Percentiles rank a stretch among this genome's conserved stretches.
These are phyloP conservation scores for Pteronotus mesoamericanus DNA, from an alignment of 2,797 vertebrate genomes.

Conservation along the genomic window DNA sequence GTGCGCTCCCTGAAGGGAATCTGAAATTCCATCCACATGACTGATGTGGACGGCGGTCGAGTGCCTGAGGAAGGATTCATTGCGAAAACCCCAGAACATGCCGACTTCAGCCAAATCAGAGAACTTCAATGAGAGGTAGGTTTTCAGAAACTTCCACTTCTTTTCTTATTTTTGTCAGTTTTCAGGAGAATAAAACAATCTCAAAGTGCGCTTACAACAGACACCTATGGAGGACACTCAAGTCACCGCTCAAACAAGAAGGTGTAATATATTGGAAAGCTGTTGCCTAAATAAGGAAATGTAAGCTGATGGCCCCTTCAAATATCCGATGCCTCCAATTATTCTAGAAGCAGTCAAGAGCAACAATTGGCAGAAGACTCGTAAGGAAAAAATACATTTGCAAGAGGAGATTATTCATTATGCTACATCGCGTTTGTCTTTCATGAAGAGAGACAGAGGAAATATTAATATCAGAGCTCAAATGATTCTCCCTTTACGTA, in stretches of 20 bases:
- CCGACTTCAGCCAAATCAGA: not conserved
- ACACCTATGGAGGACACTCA: rapidly evolving
- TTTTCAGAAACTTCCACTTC: not conserved
- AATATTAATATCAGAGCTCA: constrained; percentile 54
- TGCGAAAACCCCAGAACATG: not conserved
- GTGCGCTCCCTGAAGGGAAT: not conserved
- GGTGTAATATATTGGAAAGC: not conserved
- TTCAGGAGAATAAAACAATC: not conserved
- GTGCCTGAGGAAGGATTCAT: not conserved
- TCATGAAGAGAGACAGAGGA: not conserved
- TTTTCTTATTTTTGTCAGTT: not conserved
- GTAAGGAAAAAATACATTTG: not conserved
- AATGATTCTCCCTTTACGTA: constrained; percentile 47
- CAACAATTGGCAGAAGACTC: not conserved
- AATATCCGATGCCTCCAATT: not conserved
- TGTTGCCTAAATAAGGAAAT: not conserved
- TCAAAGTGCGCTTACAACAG: not conserved
- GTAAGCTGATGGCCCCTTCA: not conserved
- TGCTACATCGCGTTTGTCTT: not conserved
- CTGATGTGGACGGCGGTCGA: rapidly evolving
- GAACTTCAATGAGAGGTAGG: not conserved
- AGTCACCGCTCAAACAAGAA: not conserved
- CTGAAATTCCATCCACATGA: too few relatives aligned
- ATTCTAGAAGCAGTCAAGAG: not conserved
- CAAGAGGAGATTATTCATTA: constrained; percentile 42